Conservation (phyloP, 2,888 invertebrate species). For the Lissonota sp. region DNA sequence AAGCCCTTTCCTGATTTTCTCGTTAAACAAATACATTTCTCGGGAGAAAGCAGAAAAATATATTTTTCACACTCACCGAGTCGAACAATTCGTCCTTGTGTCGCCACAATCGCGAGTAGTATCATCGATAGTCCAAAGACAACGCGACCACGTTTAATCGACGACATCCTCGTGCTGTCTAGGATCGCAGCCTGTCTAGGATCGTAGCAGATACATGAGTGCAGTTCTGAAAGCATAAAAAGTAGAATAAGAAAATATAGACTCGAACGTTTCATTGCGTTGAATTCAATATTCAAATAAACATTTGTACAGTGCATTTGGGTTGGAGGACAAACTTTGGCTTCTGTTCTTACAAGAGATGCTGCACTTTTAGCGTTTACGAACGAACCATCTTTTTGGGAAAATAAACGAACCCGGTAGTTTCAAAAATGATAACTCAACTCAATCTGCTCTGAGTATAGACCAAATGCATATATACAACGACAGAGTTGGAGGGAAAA, state of each 20-base stretch:
- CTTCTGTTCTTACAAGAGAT: neutral
- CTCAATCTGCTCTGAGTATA: neutral
- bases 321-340: too few species aligned
- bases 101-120: conserved; percentile 73
- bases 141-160: conserved; percentile 70
- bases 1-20: too few species aligned
- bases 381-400: neutral
- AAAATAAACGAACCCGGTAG: conserved; percentile 35
- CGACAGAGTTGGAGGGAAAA: neutral
- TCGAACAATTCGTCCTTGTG: conserved; percentile 71
- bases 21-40: too few species aligned
- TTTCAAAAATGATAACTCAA: conserved; percentile 39
- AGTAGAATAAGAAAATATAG: conserved; percentile 12
- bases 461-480: neutral
- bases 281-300: too few species aligned
- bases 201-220: conserved; percentile 74
- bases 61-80: conserved; percentile 73
- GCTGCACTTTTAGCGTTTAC: neutral
- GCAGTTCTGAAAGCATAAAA: conserved; percentile 72
- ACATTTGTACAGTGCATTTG: neutral
- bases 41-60: too few species aligned
- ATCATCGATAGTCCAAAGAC: conserved; percentile 74
- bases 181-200: conserved; percentile 63
- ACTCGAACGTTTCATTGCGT: neutral
- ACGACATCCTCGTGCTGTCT: conserved; percentile 74